phyloP scores from a whole-genome alignment of 2,797 vertebrate genomes.

The Triplophysa yarkandensis region DNA sequence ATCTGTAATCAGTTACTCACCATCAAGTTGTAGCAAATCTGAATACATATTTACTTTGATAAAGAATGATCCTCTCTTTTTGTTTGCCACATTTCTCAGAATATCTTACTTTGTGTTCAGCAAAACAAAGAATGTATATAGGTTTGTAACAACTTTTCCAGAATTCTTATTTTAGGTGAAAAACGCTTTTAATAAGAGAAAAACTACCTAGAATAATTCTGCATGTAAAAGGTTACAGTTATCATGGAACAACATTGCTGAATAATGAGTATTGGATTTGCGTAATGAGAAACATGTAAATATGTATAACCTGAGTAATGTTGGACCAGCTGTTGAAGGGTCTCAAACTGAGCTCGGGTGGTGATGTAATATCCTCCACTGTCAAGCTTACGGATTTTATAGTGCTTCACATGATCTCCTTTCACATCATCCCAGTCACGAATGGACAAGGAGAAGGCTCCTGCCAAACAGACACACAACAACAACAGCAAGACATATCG shows the following conservation, averaged over 20 bases:
- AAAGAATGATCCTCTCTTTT: too few relatives aligned
- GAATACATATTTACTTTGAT: too few relatives aligned
- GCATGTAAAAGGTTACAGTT: not conserved
- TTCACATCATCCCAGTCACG: slow-evolving; percentile 97
- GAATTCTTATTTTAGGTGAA: too few relatives aligned
- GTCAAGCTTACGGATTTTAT: slow-evolving; percentile 98
- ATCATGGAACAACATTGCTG: slow-evolving; percentile 1
- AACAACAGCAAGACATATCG: not conserved
- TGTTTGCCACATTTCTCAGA: too few relatives aligned
- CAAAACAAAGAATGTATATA: too few relatives aligned
- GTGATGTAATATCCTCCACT: slow-evolving; percentile 98
- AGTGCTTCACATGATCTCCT: slow-evolving; percentile 97
- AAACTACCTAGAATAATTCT: not conserved
- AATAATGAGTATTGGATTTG: not conserved
- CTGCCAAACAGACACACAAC: slow-evolving; percentile 65
- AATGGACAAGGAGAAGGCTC: slow-evolving; percentile 97
- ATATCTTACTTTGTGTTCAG: too few relatives aligned
- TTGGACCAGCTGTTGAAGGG: slow-evolving; percentile 92
- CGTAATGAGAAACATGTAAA: slow-evolving; percentile 1
- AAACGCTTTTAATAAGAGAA: not conserved
- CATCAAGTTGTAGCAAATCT: too few relatives aligned
- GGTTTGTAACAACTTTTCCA: too few relatives aligned
- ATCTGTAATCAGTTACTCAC: too few relatives aligned
- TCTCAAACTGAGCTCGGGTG: slow-evolving; percentile 96
- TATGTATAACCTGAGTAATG: slow-evolving; percentile 90